phyloP scores from a whole-genome alignment of 2,113 vertebrate genomes.

The Struthidea cinerea region DNA sequence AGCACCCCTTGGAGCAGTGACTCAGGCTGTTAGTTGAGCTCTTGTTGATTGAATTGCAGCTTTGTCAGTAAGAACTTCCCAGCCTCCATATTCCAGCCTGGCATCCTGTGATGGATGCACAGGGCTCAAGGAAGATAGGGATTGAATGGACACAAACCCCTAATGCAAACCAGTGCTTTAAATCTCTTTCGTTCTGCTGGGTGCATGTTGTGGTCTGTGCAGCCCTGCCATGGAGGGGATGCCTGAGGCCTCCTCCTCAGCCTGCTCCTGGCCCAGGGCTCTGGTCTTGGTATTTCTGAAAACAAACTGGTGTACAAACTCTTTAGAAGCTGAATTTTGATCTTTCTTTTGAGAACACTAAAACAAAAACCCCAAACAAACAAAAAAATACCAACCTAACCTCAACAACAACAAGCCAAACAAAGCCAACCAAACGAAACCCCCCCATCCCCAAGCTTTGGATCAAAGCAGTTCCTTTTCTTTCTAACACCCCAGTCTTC shows the following conservation, averaged over 20 bases:
- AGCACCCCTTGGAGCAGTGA: background rate
- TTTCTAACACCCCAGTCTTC: background rate
- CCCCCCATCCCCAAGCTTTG: background rate
- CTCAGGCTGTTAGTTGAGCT: background rate
- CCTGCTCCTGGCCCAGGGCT: background rate
- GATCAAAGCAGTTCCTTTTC: background rate
- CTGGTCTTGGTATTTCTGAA: background rate
- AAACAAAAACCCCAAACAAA: background rate
- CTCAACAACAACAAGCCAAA: background rate
- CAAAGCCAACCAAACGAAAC: background rate
- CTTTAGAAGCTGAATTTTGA: background rate
- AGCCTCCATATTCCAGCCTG: background rate
- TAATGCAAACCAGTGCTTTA: background rate
- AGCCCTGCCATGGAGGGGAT: background rate
- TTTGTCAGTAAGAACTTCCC: background rate
- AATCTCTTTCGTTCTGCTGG: background rate
- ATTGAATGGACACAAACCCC: background rate
- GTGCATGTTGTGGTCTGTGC: background rate
- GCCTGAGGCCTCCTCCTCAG: background rate
- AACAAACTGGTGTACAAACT: background rate
- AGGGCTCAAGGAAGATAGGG: background rate
- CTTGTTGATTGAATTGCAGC: background rate
- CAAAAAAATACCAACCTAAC: background rate
- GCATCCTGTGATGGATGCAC: background rate
- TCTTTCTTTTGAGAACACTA: background rate